Base-by-base conservation (phyloP, 1,140 invertebrate genomes). In the Ganaspis sp. region DNA sequence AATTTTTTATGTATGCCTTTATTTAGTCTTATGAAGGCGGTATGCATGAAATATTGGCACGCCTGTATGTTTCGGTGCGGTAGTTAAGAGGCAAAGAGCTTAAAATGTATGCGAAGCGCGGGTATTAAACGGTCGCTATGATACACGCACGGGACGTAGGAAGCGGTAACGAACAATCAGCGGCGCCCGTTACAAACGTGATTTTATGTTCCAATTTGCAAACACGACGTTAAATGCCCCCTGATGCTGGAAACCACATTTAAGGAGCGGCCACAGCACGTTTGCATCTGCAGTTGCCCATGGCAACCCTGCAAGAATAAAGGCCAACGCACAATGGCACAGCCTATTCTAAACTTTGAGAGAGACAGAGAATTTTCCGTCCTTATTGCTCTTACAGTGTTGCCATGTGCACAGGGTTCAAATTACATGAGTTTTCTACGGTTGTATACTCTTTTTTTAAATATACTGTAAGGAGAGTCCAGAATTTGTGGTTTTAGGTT, bases 191-290 rank as follows among this genome's bases (percentile, higher is more conserved):
- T 88, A 88, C 79, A 87, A 87, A 82, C 86, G 80, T 85, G 87
- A 87, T 88, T 88, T 89, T 88, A 89, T 88, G 87, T 88, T 88
- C 87, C 87, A 89, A 88, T 89, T 88, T 88, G 87, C 88, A 89
- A 89, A 88, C 86, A 82, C 81, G 84, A 88, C 86, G 82, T 89
- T 89, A 86, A 87, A 88, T 82, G 82, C 82, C 78, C 79, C 45
- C 81, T 77, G 83, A 87, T 79, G 80, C 75, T 81, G 78, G 76
- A 79, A 82, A 80, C 81, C 83, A 38, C 79, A 77, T n/a, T n/a
- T n/a, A n/a, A n/a, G n/a, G n/a, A n/a, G n/a, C n/a, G n/a, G n/a
- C n/a, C n/a, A n/a, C n/a, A n/a, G n/a, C n/a, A n/a, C n/a, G n/a
- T n/a, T n/a, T n/a, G n/a, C n/a, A n/a, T n/a, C n/a, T n/a, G n/a